A percentile compares a stretch with the other conserved stretches of the same genome.
Conservation (phyloP, 2,888 invertebrate species). For the Zygogramma bicolorata region DNA sequence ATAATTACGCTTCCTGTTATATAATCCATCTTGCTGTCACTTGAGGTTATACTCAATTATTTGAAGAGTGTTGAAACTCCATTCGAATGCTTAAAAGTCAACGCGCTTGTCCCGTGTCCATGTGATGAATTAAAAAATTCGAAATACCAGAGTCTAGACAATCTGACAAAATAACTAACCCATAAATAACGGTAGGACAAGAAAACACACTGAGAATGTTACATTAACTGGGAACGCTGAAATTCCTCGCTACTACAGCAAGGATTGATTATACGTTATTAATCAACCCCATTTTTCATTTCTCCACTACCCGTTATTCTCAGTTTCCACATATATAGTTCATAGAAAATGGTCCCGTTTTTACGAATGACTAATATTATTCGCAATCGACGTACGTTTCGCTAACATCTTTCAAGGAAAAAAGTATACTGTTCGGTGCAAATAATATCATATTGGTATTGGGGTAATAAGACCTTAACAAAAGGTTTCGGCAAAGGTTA, state of each 20-base stretch:
- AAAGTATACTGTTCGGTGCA: too few species aligned
- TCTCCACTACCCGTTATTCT: not conserved
- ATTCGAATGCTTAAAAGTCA: not conserved
- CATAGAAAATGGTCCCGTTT: not conserved
- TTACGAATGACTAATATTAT: too few species aligned
- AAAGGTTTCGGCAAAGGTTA: too few species aligned
- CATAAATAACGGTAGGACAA: slow-evolving; percentile 33
- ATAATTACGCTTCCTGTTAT: too few species aligned
- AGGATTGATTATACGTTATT: slow-evolving; percentile 22
- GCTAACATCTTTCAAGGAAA: too few species aligned
- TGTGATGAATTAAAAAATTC: not conserved
- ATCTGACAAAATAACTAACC: not conserved
- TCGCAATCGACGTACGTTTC: too few species aligned
- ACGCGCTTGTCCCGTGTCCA: not conserved
- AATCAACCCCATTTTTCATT: slow-evolving; percentile 45
- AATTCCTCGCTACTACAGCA: not conserved
- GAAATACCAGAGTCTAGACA: not conserved
- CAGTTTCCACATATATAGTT: not conserved
- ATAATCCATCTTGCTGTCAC: too few species aligned
- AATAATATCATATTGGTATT: too few species aligned
- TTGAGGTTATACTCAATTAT: too few species aligned
- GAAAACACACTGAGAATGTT: slow-evolving; percentile 39
- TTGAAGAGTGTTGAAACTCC: not conserved
- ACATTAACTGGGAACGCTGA: slow-evolving; percentile 34
- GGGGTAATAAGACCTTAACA: too few species aligned